Base-by-base conservation (phyloP, 2,888 invertebrate species). In the Chymomyza caudatula region DNA sequence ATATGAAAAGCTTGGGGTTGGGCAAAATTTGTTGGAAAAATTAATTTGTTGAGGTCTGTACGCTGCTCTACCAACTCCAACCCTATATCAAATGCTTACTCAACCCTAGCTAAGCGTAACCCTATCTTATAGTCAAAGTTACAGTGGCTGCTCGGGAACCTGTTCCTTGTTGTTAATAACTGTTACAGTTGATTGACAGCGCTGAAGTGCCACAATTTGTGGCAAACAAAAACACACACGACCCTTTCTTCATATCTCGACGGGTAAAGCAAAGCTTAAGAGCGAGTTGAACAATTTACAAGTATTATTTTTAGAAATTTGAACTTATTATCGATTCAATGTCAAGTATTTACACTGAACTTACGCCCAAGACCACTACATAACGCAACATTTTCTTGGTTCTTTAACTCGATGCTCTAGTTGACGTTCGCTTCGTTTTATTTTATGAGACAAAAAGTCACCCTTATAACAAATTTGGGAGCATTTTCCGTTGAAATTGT, bases 251-350 rank as follows among this genome's bases (percentile, higher is more conserved):
- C 11, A 37, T 29, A 6, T 29, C 2, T 4, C 29, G 2, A 29
- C 0, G 29, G 29, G 8, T 4, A 6, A 0, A 29, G 19, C 59
- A 67, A 51, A 70, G 65, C 47, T 17, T 47, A 15, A 17, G 47
- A 47, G 3, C 17, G 2, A 47, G 47, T 47, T 47, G 8, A 17
- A 60, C 62, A 71, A 25, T 76, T 72, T 54, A 42, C 56, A 66
- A 65, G 67, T 64, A 66, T 69, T 69, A 59, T 77, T 69, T 67
- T 80, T 65, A 63, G 68, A 66, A 71, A 74, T 68, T 70, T 80
- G 62, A 78, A 78, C 78, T 80, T 73, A 69, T 72, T 82, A 84
- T 84, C 78, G 86, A 86, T 84, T 81, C 75, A 78, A 78, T 81
- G 78, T 84, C 85, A 84, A 81, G 73, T 81, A 65, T 69, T 77